These are phyloP conservation scores for Colaptes auratus DNA, from an alignment of 2,113 vertebrate species.

Conservation along the genomic window DNA sequence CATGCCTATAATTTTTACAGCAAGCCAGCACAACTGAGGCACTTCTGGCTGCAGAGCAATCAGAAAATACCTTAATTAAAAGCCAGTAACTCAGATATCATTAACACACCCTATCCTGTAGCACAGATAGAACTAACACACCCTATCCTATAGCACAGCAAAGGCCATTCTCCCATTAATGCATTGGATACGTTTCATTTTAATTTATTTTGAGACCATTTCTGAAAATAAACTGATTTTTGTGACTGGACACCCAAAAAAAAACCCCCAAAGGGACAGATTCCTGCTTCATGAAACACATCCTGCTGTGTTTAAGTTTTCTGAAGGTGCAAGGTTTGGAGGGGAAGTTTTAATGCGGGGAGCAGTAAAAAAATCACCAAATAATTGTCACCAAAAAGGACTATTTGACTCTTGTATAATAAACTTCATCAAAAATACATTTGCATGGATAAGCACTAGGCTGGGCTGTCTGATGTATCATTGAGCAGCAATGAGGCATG, in stretches of 20 bases:
- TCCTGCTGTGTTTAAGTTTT: neutral
- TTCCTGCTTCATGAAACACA: too few species aligned
- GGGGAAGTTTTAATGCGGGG: neutral
- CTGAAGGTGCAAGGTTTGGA: neutral
- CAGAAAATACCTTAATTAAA: neutral
- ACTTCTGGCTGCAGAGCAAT: constrained; percentile 42
- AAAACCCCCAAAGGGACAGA: neutral
- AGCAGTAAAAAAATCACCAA: neutral
- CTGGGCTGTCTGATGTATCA: neutral
- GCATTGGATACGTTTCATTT: neutral
- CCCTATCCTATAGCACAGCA: neutral
- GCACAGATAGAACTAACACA: neutral
- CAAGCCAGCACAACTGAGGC: constrained; percentile 39
- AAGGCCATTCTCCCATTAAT: neutral
- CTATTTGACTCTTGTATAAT: neutral
- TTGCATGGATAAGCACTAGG: neutral
- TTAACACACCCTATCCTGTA: neutral
- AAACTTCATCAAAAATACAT: neutral
- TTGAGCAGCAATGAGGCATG: neutral
- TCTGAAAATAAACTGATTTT: neutral
- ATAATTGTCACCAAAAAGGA: neutral
- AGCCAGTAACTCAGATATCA: neutral
- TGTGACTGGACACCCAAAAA: neutral
- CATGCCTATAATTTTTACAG: constrained; percentile 54
- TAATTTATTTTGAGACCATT: neutral